A percentile compares a stretch with the other conserved stretches of the same genome.
These are phyloP conservation scores for Pseudomyrmex concolor DNA, from an alignment of 1,140 invertebrate species.

Conservation along the genomic window DNA sequence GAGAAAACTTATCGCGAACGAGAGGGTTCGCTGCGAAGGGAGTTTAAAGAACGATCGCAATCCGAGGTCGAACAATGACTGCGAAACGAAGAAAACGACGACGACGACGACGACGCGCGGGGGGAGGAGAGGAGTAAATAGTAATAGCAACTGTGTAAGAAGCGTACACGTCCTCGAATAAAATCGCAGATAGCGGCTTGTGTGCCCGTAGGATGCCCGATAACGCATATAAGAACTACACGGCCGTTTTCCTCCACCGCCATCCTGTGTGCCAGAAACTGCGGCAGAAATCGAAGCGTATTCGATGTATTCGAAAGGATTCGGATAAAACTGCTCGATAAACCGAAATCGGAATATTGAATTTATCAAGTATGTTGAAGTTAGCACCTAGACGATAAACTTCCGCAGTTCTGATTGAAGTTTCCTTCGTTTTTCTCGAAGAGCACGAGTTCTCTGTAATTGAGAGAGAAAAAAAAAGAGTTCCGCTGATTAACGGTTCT, in stretches of 20 bases:
- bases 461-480: too few species aligned
- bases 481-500: too few species aligned
- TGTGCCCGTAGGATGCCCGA: slow-evolving; percentile 4
- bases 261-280: not conserved
- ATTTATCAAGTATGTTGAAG: slow-evolving; percentile 4
- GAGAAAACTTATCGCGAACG: slow-evolving; percentile 47
- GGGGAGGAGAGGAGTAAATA: slow-evolving; percentile 41
- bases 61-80: slow-evolving; percentile 21
- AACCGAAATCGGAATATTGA: not conserved
- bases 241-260: slow-evolving; percentile 33
- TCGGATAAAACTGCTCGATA: slow-evolving; percentile 8
- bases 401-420: too few species aligned
- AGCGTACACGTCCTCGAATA: slow-evolving; percentile 46
- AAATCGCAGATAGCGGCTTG: slow-evolving; percentile 47
- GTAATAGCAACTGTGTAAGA: slow-evolving; percentile 37
- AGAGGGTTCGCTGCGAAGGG: slow-evolving; percentile 6
- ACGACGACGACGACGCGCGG: slow-evolving; percentile 10
- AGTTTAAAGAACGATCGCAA: slow-evolving; percentile 46
- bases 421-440: too few species aligned
- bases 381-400: too few species aligned
- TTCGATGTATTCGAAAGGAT: not conserved
- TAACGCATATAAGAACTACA: slow-evolving; percentile 44
- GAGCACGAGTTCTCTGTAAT: too few species aligned
- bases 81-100: slow-evolving; percentile 40
- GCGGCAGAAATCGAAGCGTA: slow-evolving; percentile 33